Conservation (phyloP, 2,113 vertebrate species). For the Mungos mungo region DNA sequence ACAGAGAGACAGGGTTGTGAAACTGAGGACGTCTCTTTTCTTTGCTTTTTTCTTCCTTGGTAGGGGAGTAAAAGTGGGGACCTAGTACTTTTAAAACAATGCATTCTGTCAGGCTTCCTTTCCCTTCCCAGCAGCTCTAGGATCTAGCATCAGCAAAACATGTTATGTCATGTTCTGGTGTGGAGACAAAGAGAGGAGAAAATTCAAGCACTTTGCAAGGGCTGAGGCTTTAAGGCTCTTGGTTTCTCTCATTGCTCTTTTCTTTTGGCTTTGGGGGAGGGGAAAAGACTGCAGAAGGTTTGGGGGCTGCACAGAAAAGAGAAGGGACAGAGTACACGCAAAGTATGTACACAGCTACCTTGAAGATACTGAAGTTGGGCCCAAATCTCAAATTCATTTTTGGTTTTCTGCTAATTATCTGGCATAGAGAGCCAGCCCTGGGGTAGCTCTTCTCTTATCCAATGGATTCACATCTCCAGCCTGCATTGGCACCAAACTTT, state of each 20-base stretch:
- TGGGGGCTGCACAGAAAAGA: background rate
- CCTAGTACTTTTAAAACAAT: conserved; percentile 58
- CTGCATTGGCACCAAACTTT: background rate
- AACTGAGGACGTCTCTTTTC: conserved; percentile 61
- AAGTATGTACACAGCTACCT: background rate
- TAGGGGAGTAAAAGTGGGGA: background rate
- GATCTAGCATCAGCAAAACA: conserved; percentile 66
- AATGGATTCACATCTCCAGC: conserved; percentile 17
- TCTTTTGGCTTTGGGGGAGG: background rate
- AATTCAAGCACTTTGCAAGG: conserved; percentile 49
- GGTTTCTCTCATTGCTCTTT: background rate
- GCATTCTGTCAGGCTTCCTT: conserved; percentile 72
- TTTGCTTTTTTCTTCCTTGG: background rate
- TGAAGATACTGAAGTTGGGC: background rate
- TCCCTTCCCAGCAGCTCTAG: conserved; percentile 65
- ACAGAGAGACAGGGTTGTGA: conserved; percentile 67
- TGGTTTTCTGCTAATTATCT: conserved; percentile 51
- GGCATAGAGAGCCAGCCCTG: background rate
- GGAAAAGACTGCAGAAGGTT: background rate
- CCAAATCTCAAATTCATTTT: conserved; percentile 26
- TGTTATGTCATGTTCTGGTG: conserved; percentile 75
- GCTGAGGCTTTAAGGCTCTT: background rate
- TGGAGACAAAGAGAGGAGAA: conserved; percentile 63
- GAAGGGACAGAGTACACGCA: background rate
- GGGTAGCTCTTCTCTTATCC: background rate